Evolutionary conservation across 2,113 vertebrate genomes (phyloP).

Genomic region (Lota lota): DNA sequence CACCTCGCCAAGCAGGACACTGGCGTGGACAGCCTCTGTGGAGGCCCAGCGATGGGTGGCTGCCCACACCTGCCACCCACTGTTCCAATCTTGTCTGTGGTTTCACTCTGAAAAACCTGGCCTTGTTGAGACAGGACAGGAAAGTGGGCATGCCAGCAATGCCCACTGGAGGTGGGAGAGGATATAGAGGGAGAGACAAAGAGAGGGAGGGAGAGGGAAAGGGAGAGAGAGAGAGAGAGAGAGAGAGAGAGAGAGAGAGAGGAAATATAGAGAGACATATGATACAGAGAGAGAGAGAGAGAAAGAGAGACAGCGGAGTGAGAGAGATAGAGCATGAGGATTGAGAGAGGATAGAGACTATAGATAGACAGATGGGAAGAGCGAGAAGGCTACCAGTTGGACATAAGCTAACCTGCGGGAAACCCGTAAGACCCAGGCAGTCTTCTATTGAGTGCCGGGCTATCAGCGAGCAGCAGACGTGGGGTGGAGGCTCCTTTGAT

Average conservation of each 20-base stretch:
- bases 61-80: slow-evolving; percentile 41
- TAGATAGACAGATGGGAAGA: slow-evolving; percentile 7
- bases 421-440: background rate
- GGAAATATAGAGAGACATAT: background rate
- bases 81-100: slow-evolving; percentile 48
- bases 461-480: slow-evolving; percentile 2
- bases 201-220: slow-evolving; percentile 10
- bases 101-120: slow-evolving; percentile 38
- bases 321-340: too few species aligned
- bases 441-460: slow-evolving; percentile 10
- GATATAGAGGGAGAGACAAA: slow-evolving; percentile 32
- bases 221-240: slow-evolving; percentile 5
- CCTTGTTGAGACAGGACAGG: slow-evolving; percentile 35
- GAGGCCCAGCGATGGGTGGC: slow-evolving; percentile 19
- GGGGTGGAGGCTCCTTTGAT: background rate
- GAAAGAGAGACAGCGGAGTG: too few species aligned
- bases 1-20: slow-evolving; percentile 25
- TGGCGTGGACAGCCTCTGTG: slow-evolving; percentile 34
- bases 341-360: slow-evolving; percentile 21
- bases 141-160: slow-evolving; percentile 34
- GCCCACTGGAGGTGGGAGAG: slow-evolving; percentile 32
- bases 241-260: too few species aligned
- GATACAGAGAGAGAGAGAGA: too few species aligned
- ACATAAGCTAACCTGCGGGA: slow-evolving; percentile 19
- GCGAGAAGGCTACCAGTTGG: background rate